These are phyloP conservation scores for Euthynnus affinis DNA, from an alignment of 2,797 vertebrate species.

Conservation along the genomic window DNA sequence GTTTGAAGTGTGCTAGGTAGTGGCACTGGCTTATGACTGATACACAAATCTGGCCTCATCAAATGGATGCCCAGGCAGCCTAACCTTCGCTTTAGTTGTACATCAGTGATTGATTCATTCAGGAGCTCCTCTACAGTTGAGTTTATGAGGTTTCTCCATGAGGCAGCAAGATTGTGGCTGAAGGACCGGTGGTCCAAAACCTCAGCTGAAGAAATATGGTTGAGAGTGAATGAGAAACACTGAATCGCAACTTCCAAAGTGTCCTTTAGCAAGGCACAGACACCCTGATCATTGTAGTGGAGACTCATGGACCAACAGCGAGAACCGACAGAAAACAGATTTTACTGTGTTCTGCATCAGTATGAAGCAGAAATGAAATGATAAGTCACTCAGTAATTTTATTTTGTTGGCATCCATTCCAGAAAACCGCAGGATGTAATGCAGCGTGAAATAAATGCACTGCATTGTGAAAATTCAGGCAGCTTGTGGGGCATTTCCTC, in stretches of 20 bases:
- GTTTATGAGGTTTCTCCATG: constrained; percentile 47
- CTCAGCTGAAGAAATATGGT: constrained; percentile 7
- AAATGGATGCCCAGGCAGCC: constrained; percentile 67
- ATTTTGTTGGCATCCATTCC: constrained; percentile 26
- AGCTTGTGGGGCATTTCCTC: constrained; percentile 26
- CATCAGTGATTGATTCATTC: constrained; percentile 61
- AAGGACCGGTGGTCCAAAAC: neutral
- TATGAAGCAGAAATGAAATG: constrained; percentile 1
- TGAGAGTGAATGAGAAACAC: constrained; percentile 17
- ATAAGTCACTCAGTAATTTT: constrained; percentile 8
- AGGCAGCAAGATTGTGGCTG: constrained; percentile 16
- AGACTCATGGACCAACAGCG: neutral
- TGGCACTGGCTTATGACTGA: constrained; percentile 69
- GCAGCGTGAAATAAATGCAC: constrained; percentile 35
- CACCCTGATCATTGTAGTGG: constrained; percentile 5
- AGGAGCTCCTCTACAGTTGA: constrained; percentile 50
- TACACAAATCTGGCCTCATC: constrained; percentile 73
- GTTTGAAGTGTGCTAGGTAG: constrained; percentile 76
- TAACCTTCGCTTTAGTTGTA: constrained; percentile 52
- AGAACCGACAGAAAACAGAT: neutral
- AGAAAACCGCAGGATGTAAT: constrained; percentile 22
- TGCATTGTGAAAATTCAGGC: constrained; percentile 30
- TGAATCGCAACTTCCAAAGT: constrained; percentile 2
- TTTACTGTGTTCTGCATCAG: neutral
- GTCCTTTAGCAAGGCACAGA: constrained; percentile 7